Conservation (phyloP, 2,888 invertebrate genomes). For the Copidosoma aretas region DNA sequence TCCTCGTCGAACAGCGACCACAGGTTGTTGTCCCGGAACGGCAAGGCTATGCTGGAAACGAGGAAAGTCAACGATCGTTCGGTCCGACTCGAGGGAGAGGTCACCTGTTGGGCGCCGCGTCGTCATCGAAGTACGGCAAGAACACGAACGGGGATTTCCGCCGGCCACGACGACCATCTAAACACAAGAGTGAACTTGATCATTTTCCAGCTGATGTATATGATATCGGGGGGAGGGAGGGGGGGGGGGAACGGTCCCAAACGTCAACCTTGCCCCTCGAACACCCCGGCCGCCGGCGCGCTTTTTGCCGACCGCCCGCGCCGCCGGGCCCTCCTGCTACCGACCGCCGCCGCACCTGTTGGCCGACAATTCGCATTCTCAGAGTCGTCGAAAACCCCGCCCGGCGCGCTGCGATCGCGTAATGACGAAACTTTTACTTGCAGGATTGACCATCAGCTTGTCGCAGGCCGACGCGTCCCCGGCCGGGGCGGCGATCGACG, state of each 20-base stretch:
- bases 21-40: constrained; percentile 66
- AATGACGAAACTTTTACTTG: constrained; percentile 14
- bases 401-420: not conserved
- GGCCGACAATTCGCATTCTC: no score
- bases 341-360: no score
- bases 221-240: no score
- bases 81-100: no score
- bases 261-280: no score
- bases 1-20: constrained; percentile 62
- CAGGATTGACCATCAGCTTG: constrained; percentile 10
- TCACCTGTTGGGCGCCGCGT: constrained; percentile 62
- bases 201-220: no score
- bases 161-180: not conserved
- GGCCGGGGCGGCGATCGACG: constrained; percentile 4
- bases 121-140: constrained; percentile 69
- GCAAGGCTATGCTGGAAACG: constrained; percentile 70
- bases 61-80: no score
- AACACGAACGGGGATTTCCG: constrained; percentile 46
- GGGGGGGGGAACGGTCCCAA: no score
- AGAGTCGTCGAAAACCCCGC: no score
- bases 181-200: not conserved
- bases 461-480: constrained; percentile 14
- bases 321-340: no score
- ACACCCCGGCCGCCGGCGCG: no score
- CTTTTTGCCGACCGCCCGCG: no score